Evolutionary conservation across 2,113 vertebrate genomes (phyloP).

Genomic region (Etheostoma spectabile): DNA sequence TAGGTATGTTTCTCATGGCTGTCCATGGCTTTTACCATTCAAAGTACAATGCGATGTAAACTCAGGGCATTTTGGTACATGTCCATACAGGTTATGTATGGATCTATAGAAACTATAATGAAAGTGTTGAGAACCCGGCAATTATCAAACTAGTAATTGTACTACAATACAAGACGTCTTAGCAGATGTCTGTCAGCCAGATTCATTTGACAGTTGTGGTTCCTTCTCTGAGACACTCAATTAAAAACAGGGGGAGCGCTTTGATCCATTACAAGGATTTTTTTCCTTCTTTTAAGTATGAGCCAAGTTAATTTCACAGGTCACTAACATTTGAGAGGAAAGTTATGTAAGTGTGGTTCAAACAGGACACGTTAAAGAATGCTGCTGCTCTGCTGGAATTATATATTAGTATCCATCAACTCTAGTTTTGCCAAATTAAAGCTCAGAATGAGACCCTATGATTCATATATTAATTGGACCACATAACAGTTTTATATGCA

Average conservation of each 20-base stretch:
- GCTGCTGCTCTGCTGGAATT: not conserved
- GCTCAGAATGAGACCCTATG: not conserved
- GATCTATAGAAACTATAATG: too few species aligned
- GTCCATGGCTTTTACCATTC: too few species aligned
- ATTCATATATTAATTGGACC: slow-evolving; percentile 10
- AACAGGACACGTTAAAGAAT: not conserved
- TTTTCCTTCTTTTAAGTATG: slow-evolving; percentile 18
- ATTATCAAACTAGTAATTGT: not conserved
- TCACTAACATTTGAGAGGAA: not conserved
- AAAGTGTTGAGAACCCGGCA: too few species aligned
- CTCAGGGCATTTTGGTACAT: too few species aligned
- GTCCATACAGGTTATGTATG: too few species aligned
- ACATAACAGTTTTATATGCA: not conserved
- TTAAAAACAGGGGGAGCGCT: not conserved
- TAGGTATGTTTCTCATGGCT: too few species aligned
- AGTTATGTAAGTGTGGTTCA: not conserved
- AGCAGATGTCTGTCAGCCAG: not conserved
- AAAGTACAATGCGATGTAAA: too few species aligned
- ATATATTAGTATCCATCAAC: not conserved
- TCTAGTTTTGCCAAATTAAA: not conserved
- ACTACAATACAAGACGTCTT: not conserved
- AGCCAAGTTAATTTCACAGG: slow-evolving; percentile 45
- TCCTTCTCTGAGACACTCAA: not conserved
- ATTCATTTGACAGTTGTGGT: not conserved
- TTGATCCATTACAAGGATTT: slow-evolving; percentile 16